phyloP scores from a whole-genome alignment of 2,888 invertebrate genomes.

The Hermaeophaga mercurialis region DNA sequence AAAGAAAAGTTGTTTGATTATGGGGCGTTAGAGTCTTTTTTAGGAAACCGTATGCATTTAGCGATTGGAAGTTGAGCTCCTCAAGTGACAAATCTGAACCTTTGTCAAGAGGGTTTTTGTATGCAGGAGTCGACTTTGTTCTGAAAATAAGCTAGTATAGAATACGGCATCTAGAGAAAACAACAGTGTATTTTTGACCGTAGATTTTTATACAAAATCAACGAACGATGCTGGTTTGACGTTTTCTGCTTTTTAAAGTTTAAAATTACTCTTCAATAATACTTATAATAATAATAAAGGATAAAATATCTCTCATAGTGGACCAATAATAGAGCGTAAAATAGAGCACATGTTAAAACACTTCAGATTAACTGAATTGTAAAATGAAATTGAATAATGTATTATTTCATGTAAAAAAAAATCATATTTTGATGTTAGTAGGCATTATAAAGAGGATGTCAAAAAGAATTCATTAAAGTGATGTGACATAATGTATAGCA shows the following conservation, averaged over 20 bases:
- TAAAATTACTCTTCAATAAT: neutral
- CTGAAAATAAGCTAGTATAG: slow-evolving; percentile 44
- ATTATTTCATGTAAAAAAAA: no score
- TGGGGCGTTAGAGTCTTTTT: slow-evolving; percentile 38
- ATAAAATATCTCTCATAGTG: no score
- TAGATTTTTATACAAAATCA: slow-evolving; percentile 34
- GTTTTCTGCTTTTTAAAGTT: slow-evolving; percentile 11
- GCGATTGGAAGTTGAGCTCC: slow-evolving; percentile 37
- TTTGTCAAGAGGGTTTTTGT: slow-evolving; percentile 43
- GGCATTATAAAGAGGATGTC: no score
- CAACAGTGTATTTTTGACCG: slow-evolving; percentile 39
- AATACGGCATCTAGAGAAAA: slow-evolving; percentile 40
- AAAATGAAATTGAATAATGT: no score
- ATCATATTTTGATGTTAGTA: no score
- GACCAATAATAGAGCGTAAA: no score
- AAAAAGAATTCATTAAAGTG: no score
- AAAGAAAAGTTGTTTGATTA: slow-evolving; percentile 32
- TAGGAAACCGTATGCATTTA: slow-evolving; percentile 40
- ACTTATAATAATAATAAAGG: neutral
- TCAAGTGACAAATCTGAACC: slow-evolving; percentile 44
- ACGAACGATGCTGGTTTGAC: slow-evolving; percentile 24
- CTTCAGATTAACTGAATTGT: no score
- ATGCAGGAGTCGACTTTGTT: slow-evolving; percentile 40
- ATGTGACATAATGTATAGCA: no score
- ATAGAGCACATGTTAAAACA: no score